A percentile compares a stretch with the other conserved stretches of the same genome.
These are phyloP conservation scores for Antennarius striatus DNA, from an alignment of 2,113 vertebrate genomes.

Conservation along the genomic window DNA sequence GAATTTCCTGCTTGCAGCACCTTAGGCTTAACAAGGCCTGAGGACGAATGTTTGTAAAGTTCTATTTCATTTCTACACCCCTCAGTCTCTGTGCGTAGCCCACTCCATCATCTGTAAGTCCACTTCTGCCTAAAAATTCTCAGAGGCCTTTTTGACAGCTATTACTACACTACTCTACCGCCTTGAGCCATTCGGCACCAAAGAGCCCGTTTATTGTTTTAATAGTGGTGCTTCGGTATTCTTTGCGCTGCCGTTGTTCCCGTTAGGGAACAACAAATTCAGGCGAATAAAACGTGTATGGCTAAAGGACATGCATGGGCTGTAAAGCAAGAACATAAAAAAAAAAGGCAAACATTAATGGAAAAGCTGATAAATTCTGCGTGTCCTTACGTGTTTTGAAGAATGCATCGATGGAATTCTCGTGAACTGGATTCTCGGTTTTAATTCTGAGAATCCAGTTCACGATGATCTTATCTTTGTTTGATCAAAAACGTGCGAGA, in stretches of 20 bases:
- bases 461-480: neutral
- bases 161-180: slow-evolving; percentile 22
- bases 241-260: slow-evolving; percentile 21
- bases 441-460: slow-evolving; percentile 8
- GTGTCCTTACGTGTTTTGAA: slow-evolving; percentile 10
- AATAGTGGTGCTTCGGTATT: slow-evolving; percentile 52
- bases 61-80: neutral
- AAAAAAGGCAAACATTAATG: slow-evolving; percentile 9
- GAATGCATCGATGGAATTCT: slow-evolving; percentile 17
- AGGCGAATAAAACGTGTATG: slow-evolving; percentile 28
- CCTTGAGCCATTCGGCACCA: slow-evolving; percentile 20
- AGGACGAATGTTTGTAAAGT: slow-evolving; percentile 25
- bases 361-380: slow-evolving; percentile 24
- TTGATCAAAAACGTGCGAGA: too few species aligned
- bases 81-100: slow-evolving; percentile 4
- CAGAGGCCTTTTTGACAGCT: slow-evolving; percentile 52
- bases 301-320: slow-evolving; percentile 26
- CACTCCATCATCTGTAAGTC: slow-evolving; percentile 50
- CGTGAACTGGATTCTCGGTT: neutral
- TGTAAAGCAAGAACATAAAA: slow-evolving; percentile 27
- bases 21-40: slow-evolving; percentile 4
- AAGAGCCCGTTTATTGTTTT: slow-evolving; percentile 52
- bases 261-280: slow-evolving; percentile 45
- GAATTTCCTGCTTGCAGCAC: neutral
- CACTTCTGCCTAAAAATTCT: slow-evolving; percentile 25